Base-by-base conservation (phyloP, 2,113 vertebrate species). In the Poeciliopsis occidentalis region DNA sequence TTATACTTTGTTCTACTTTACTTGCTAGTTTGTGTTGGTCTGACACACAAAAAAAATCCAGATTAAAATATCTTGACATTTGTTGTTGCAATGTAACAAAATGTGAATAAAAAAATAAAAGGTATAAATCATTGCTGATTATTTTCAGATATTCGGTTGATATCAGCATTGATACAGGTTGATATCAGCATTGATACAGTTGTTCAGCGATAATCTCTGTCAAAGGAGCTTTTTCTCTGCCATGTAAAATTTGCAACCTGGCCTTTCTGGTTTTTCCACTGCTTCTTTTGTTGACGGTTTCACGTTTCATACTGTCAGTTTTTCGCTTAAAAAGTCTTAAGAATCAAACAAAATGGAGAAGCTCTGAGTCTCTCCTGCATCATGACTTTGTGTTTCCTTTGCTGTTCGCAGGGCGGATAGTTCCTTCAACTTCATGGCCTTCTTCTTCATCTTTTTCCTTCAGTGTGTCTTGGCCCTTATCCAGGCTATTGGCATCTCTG, bases 371-470 rank as follows among this genome's bases (percentile, higher is more conserved):
- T 30, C 51, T 63, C 0, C 22, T 60, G 15, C 57, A 10, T 69
- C 24, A 71, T 47, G 12, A 0, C 39, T 67, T 39, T 67, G 1
- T 67, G 39, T 37, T 71, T 27, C n/a, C 22, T 3, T 6, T 68
- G 27, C 72, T 44, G 1, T 64, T 69, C 44, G 17, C 31, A 92
- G 91, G 85, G 97, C 97, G 0, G 96, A 99, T 92, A 99, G 98
- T 84, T 99, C 98, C 0, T 99, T 98, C 86, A 99, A 99, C 87
- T 99, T 97, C 78, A 99, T 99, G 97, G 78, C 93, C 0, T 99
- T 99, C 85, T 99, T 99, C 95, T 98, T 99, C 92, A 73, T 98
- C 91, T 98, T 98, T 2, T 96, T 96, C 6, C 92, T 94, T 0
- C 98, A 99, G 89, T 96, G 97, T 66, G 26, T 98, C 8, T 84